phyloP scores from a whole-genome alignment of 2,113 vertebrate species.

The Lagopus leucura region DNA sequence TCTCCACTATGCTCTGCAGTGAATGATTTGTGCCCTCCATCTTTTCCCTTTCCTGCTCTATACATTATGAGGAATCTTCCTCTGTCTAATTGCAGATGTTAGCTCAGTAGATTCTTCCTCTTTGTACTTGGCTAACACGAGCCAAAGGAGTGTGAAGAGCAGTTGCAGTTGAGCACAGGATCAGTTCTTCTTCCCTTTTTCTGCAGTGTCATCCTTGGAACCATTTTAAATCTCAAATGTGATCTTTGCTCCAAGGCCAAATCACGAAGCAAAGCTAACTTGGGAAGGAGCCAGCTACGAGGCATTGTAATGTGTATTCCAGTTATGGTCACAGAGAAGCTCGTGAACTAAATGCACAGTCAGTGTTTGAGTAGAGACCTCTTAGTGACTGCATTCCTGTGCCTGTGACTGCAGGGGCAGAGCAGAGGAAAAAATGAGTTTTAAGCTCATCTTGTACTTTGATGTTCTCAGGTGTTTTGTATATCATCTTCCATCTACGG shows the following conservation, averaged over 20 bases:
- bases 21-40: background rate
- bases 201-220: background rate
- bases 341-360: background rate
- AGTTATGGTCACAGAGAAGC: background rate
- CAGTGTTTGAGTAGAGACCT: background rate
- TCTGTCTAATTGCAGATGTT: background rate
- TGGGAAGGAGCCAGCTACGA: background rate
- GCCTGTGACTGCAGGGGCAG: background rate
- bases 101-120: background rate
- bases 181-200: background rate
- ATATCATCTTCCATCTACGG: background rate
- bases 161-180: background rate
- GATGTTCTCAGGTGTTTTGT: background rate
- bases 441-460: background rate
- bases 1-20: background rate
- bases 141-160: background rate
- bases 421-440: background rate
- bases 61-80: background rate
- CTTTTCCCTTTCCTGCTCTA: background rate
- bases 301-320: background rate
- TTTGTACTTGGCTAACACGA: background rate
- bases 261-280: background rate
- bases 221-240: background rate
- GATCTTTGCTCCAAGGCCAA: background rate
- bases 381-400: background rate